Evolutionary conservation across 2,888 invertebrate genomes (phyloP), one percentile per base, ranked within the genome.

Genomic region (Lasioglossum morio): DNA sequence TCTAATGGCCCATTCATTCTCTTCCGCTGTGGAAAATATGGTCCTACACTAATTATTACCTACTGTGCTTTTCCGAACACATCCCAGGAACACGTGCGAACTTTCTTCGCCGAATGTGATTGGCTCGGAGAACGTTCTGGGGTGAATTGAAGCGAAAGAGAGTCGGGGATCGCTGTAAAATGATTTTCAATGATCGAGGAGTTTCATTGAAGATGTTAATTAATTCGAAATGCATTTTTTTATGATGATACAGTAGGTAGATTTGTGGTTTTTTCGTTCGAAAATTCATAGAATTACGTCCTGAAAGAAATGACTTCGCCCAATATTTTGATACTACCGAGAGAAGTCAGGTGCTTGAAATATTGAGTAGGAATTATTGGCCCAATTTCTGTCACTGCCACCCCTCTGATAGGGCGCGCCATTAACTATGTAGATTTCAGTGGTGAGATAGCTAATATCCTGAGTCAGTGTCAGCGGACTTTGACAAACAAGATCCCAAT

Each of bases 401-500:
- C 78, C 82, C 85, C 85, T 84, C 85, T 87, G 86, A 82, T 86
- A 86, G 72, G 77, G 75, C 72, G 73, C 72, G 72, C 82, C 69
- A 37, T n/a, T 69, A 37, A 69, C 69, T 69, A 37, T 72, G 83
- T 86, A 85, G 88, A 90, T 91, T 88, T 84, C 83, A 84, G 79
- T 72, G 84, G 85, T 84, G 89, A 87, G 92, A 92, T 92, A 91
- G 91, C 87, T 91, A 92, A 93, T 93, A 92, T 90, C 92, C 92
- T 92, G 92, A 93, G 93, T 94, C 94, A 93, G 89, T 91, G 90
- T 89, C 84, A 66, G 34, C 40, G 8, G 70, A n/a, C 34, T 72
- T 76, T 43, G 12, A 27, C 57, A 23, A 83, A 74, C 43, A n/a
- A 77, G 77, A 83, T 84, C 60, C 37, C 14, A 34, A 83, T 72